These are phyloP conservation scores for Notodromas monacha DNA, from an alignment of 2,888 invertebrate species.

Conservation along the genomic window DNA sequence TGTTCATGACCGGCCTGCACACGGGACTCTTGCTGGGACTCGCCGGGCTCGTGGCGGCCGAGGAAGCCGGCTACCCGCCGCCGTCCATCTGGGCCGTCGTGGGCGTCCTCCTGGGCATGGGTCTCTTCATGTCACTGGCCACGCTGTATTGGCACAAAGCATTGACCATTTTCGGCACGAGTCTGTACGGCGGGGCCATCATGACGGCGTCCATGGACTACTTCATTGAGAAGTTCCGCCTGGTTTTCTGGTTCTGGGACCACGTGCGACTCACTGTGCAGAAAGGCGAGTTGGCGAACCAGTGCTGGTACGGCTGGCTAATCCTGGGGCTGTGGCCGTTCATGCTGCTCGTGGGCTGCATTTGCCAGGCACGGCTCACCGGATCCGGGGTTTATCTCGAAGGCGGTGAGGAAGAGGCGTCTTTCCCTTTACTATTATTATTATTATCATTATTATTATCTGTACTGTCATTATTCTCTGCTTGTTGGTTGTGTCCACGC, in stretches of 20 bases:
- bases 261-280: slow-evolving; percentile 20
- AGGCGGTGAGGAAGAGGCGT: too few species aligned
- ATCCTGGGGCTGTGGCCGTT: slow-evolving; percentile 37
- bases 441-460: too few species aligned
- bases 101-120: slow-evolving; percentile 28
- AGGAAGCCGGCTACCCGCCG: slow-evolving; percentile 20
- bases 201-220: slow-evolving; percentile 35
- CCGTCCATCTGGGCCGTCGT: slow-evolving; percentile 34
- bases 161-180: slow-evolving; percentile 28
- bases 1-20: slow-evolving; percentile 46
- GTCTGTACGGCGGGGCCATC: slow-evolving; percentile 28
- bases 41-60: slow-evolving; percentile 20
- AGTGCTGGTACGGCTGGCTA: slow-evolving; percentile 40
- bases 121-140: slow-evolving; percentile 31
- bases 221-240: slow-evolving; percentile 33
- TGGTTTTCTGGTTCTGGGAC: slow-evolving; percentile 32
- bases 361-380: too few species aligned
- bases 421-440: too few species aligned
- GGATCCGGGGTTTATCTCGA: too few species aligned
- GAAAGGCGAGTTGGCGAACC: slow-evolving; percentile 18
- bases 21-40: slow-evolving; percentile 30
- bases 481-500: too few species aligned
- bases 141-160: slow-evolving; percentile 42
- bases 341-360: slow-evolving; percentile 29
- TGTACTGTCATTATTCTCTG: too few species aligned